A percentile compares a stretch with the other conserved stretches of the same genome.
Conservation (phyloP, 2,888 invertebrate species). For the Erebia aethiops region DNA sequence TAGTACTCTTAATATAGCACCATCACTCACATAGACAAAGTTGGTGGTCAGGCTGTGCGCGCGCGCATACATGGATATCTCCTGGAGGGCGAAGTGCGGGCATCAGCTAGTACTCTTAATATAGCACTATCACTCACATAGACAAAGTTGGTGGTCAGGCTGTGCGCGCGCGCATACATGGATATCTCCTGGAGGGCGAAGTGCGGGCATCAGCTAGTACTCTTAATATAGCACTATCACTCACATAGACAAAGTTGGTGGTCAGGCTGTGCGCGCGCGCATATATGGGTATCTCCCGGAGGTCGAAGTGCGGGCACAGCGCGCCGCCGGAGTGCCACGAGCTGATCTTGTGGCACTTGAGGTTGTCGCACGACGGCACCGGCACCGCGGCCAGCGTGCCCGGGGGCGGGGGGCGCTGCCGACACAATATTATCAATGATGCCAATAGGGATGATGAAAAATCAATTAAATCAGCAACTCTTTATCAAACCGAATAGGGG, state of each 20-base stretch:
- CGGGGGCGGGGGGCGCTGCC: slow-evolving; percentile 86
- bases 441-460: too few species aligned
- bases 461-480: too few species aligned
- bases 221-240: slow-evolving; percentile 51
- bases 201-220: slow-evolving; percentile 66
- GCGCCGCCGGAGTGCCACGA: slow-evolving; percentile 64
- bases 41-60: too few species aligned
- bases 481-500: too few species aligned
- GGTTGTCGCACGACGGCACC: slow-evolving; percentile 88
- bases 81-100: too few species aligned
- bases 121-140: too few species aligned
- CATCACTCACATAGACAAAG: too few species aligned
- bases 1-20: too few species aligned
- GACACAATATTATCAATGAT: background rate
- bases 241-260: slow-evolving; percentile 93
- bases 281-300: slow-evolving; percentile 86
- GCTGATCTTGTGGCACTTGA: slow-evolving; percentile 86
- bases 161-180: slow-evolving; percentile 89
- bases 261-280: slow-evolving; percentile 91
- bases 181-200: slow-evolving; percentile 86
- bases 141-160: too few species aligned
- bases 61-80: too few species aligned
- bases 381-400: slow-evolving; percentile 88
- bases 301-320: slow-evolving; percentile 80
- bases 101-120: too few species aligned